Evolutionary conservation across 2,888 invertebrate genomes (phyloP), one percentile per base, ranked within the genome.

Genomic region (Caenorhabditis parvicauda): DNA sequence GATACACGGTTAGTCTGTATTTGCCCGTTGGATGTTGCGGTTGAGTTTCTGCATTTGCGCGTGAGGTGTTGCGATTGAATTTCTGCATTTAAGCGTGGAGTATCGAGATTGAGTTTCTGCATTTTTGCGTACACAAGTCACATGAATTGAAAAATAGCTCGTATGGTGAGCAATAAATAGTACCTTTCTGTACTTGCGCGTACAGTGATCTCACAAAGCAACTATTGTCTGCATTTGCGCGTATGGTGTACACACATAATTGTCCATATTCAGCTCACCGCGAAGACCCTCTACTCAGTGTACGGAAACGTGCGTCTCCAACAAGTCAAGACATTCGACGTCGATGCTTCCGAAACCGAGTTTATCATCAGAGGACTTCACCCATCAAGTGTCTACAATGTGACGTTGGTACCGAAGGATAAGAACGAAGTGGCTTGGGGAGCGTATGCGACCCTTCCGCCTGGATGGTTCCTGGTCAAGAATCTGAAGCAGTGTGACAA

Each of bases 341-440:
- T 80, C 17, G 67, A 70, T 0, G 68, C 75, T 3, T 69, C 72
- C 5, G 65, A 70, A 42, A 78, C 74, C n/a, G 74, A 77, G 24
- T 77, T 67, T 56, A 64, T 73, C 28, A 78, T 81, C 54, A 64
- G 66, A 39, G 74, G 69, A 14, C 69, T 81, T 41, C 67, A 74
- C 39, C 80, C 81, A 3, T 60, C 68, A 17, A 81, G 78, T 21
- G 74, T 77, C 25, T 81, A 81, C 73, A 81, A 81, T 54, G 80
- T 81, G 19, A 76, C 80, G 3, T 58, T 80, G 28, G 58, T 53
- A 17, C 74, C 74, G 24, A 74, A 70, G 42, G 77, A 74, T 49
- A 74, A 75, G 43, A 71, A 70, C 49, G 74, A 73, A 37, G 57
- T 56, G 12, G 81, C 81, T 14, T 81, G 79, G 77, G 81, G 80